phyloP scores from a whole-genome alignment of 2,797 vertebrate genomes.

The Acomys russatus region DNA sequence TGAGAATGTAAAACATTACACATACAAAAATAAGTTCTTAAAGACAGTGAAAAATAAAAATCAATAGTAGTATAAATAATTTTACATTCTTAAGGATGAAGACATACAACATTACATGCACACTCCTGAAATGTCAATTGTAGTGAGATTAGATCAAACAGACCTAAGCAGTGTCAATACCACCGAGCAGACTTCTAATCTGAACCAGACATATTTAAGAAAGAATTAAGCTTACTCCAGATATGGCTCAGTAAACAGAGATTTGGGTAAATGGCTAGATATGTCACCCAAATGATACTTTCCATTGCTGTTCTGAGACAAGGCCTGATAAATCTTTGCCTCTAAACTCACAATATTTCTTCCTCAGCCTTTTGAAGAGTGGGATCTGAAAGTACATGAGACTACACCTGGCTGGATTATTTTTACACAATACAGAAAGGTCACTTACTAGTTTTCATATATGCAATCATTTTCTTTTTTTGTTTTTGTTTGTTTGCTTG shows the following conservation, averaged over 20 bases:
- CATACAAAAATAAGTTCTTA: neutral
- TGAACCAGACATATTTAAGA: neutral
- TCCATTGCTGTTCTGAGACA: neutral
- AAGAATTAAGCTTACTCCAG: neutral
- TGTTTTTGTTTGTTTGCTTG: no score
- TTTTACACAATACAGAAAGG: neutral
- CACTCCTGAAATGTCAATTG: neutral
- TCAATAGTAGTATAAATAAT: neutral
- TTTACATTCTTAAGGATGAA: neutral
- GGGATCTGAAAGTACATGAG: no score
- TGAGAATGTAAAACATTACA: neutral
- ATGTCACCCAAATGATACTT: neutral
- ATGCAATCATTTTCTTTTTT: neutral
- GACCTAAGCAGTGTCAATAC: neutral
- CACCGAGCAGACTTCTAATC: neutral
- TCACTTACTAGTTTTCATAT: neutral
- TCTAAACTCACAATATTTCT: neutral
- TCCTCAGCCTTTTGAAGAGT: neutral
- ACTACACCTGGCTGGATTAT: neutral
- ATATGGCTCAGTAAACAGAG: neutral
- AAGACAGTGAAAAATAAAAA: conserved; percentile 22
- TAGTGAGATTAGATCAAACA: neutral
- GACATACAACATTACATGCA: neutral
- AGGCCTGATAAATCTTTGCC: neutral
- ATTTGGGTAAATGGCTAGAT: neutral